Evolutionary conservation across 2,888 invertebrate species (phyloP).

Genomic region (Monopis laevigella): DNA sequence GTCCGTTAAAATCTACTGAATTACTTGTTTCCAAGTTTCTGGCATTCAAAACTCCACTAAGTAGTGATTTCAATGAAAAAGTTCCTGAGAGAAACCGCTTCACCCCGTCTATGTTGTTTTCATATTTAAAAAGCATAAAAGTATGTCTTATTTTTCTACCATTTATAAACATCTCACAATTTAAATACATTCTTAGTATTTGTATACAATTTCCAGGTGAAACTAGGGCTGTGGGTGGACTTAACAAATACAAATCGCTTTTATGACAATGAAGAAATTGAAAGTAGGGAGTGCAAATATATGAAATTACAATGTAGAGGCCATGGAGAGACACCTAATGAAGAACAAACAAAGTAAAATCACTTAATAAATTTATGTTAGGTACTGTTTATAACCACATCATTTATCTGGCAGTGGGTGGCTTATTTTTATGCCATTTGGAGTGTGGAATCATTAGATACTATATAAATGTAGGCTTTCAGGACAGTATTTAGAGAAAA

Average conservation of each 20-base stretch:
- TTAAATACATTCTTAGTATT: background rate
- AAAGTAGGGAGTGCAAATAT: conserved; percentile 80
- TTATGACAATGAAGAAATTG: conserved; percentile 85
- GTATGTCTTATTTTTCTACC: too few species aligned
- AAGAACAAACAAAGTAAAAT: conserved; percentile 79
- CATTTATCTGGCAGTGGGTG: too few species aligned
- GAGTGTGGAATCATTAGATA: too few species aligned
- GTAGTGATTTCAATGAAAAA: conserved; percentile 80
- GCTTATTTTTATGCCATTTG: too few species aligned
- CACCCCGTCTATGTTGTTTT: conserved; percentile 87
- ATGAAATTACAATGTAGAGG: conserved; percentile 90
- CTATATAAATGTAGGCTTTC: too few species aligned
- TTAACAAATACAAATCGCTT: conserved; percentile 95
- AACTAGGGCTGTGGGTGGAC: conserved; percentile 95
- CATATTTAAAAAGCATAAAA: conserved; percentile 79
- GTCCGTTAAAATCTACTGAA: conserved; percentile 81
- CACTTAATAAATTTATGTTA: too few species aligned
- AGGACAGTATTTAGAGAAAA: too few species aligned
- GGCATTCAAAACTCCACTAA: conserved; percentile 95
- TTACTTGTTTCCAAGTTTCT: conserved; percentile 86
- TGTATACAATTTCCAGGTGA: conserved; percentile 63
- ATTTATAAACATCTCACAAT: background rate
- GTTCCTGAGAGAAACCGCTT: conserved; percentile 87
- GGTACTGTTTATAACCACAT: too few species aligned
- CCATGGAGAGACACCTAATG: conserved; percentile 91